Evolutionary conservation across 2,888 invertebrate genomes (phyloP).

Genomic region (Protonemura montana): DNA sequence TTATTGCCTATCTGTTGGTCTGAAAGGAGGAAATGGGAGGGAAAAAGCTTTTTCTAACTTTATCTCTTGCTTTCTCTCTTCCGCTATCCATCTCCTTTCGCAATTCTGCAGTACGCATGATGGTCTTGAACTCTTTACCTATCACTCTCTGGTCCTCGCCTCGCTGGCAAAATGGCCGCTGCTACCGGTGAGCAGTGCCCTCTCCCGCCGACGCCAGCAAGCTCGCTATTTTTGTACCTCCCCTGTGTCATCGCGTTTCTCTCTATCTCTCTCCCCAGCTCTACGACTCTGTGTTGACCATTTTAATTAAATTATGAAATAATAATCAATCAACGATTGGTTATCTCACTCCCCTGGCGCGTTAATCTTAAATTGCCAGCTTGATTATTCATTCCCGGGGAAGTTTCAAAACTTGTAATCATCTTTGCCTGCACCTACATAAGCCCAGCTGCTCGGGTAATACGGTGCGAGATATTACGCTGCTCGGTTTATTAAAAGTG

Average conservation of each 20-base stretch:
- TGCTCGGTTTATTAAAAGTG: slow-evolving; percentile 28
- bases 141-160: neutral
- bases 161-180: neutral
- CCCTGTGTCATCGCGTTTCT: neutral
- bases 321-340: neutral
- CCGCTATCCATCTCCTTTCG: slow-evolving; percentile 37
- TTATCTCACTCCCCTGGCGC: slow-evolving; percentile 7
- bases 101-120: slow-evolving; percentile 23
- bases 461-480: slow-evolving; percentile 17
- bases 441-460: slow-evolving; percentile 13
- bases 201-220: neutral
- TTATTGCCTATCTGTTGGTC: slow-evolving; percentile 59
- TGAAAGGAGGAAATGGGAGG: slow-evolving; percentile 58
- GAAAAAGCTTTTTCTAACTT: slow-evolving; percentile 55
- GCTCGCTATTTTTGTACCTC: neutral
- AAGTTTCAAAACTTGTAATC: slow-evolving; percentile 19
- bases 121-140: slow-evolving; percentile 31
- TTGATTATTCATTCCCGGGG: neutral
- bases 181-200: slow-evolving; percentile 15
- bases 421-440: slow-evolving; percentile 14
- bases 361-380: slow-evolving; percentile 15
- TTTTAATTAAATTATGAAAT: neutral
- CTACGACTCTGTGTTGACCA: neutral
- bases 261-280: neutral
- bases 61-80: slow-evolving; percentile 44